A percentile compares a stretch with the other conserved stretches of the same genome.
Evolutionary conservation across 2,797 vertebrate genomes (phyloP).

Genomic region (Macroramphosus scolopax): DNA sequence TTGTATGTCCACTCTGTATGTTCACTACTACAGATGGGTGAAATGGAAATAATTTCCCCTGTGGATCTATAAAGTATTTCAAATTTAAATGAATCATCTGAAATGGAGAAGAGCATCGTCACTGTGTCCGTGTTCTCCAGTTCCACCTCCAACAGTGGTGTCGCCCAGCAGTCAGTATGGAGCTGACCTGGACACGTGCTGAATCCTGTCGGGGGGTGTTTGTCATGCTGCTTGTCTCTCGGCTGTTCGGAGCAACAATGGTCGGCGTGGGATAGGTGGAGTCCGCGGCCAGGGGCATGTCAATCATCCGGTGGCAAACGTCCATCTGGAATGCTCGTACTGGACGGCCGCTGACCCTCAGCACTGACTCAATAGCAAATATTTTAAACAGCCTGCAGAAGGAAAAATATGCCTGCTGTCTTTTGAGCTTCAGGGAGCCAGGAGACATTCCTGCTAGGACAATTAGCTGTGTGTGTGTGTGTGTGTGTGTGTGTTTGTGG

Average conservation of each 20-base stretch:
- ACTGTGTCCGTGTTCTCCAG: too few relatives aligned
- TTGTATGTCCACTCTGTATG: too few relatives aligned
- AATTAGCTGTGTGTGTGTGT: slow-evolving; percentile 37
- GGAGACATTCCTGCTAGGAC: slow-evolving; percentile 56
- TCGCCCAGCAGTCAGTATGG: too few relatives aligned
- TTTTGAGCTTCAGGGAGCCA: slow-evolving; percentile 56
- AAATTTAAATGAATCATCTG: too few relatives aligned
- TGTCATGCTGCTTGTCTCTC: slow-evolving; percentile 61
- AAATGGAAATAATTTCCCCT: too few relatives aligned
- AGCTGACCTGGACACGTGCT: too few relatives aligned
- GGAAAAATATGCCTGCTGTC: slow-evolving; percentile 52
- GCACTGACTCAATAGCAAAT: slow-evolving; percentile 42
- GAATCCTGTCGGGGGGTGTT: too few relatives aligned
- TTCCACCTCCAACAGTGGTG: too few relatives aligned
- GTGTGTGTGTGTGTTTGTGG: slow-evolving; percentile 12
- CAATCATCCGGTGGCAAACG: slow-evolving; percentile 57
- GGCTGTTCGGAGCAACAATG: slow-evolving; percentile 59
- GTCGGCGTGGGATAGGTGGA: slow-evolving; percentile 56
- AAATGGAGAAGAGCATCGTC: too few relatives aligned
- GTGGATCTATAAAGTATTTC: too few relatives aligned
- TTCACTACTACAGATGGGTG: too few relatives aligned
- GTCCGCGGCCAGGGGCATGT: slow-evolving; percentile 32
- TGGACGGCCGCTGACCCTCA: slow-evolving; percentile 48
- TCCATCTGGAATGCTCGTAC: slow-evolving; percentile 68
- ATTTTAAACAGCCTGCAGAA: slow-evolving; percentile 56